Conservation (phyloP, 1,140 invertebrate species). For the Meloidogyne floridensis region DNA sequence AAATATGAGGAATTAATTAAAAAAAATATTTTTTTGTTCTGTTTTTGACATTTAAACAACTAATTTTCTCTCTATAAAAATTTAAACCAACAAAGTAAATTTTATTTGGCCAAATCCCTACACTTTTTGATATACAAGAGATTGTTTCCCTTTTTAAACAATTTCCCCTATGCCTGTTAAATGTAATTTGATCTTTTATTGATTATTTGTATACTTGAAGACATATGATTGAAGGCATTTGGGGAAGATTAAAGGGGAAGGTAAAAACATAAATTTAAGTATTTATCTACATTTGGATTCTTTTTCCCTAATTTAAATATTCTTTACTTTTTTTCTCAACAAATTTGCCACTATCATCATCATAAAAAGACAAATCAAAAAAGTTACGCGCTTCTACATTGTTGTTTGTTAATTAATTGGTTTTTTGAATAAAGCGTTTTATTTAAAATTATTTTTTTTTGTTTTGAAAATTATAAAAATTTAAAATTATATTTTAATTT, state of each 20-base stretch:
- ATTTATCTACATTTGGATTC: background rate
- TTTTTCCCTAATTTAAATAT: background rate
- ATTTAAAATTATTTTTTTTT: background rate
- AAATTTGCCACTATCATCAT: background rate
- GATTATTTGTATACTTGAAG: too few species aligned
- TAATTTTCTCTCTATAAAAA: too few species aligned
- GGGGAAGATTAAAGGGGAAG: too few species aligned
- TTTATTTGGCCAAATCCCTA: background rate
- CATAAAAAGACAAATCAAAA: background rate
- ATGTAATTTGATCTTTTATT: too few species aligned
- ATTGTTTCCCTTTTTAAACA: too few species aligned
- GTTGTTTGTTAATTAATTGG: conserved; percentile 1
- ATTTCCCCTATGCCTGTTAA: too few species aligned
- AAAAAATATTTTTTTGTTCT: too few species aligned
- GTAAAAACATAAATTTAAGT: too few species aligned
- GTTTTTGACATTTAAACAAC: too few species aligned
- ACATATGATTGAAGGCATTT: too few species aligned
- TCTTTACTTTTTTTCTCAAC: background rate
- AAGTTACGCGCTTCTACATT: background rate
- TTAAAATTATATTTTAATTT: background rate
- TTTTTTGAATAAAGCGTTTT: background rate
- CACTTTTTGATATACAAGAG: background rate
- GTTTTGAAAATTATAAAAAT: background rate
- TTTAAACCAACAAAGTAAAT: background rate
- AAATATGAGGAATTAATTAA: too few species aligned